Evolutionary conservation across 1,140 invertebrate genomes (phyloP), one percentile per base, ranked within the genome.

Genomic region (Cydia pomonella): DNA sequence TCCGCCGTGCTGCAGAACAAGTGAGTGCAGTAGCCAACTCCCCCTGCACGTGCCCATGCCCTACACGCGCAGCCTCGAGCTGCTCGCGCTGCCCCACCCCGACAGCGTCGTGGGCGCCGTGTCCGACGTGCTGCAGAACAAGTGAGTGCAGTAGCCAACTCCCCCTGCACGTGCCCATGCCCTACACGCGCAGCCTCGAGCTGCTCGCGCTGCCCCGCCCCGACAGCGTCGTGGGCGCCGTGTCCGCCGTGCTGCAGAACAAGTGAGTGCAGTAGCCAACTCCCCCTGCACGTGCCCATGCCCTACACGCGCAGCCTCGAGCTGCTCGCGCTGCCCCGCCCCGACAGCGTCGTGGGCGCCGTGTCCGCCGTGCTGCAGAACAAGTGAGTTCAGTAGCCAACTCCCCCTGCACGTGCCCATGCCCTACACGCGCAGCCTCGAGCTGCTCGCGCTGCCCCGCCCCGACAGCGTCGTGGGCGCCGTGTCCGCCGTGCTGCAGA

Each of bases 61-160:
- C 9, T 99, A 99, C 91, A 94, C 98, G 0, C 97, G 97, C 90
- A 93, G 94, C 23, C 93, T 99, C 25, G 99, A 99, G 95, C 84
- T 88, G 1, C 94, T 94, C 29, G 96, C 98, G 12, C 88, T 99
- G 66, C 99, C 99, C 63, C 95, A 95, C 80, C 88, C 95, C 0
- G 84, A 93, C 13, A 95, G 97, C 86, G 93, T 97, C 16, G 94
- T 95, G 0, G 88, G 93, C 25, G 95, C 95, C 29, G 95, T 95
- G 2, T 95, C 95, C 64, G 96, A 95, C 93, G 89, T 97, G 72
- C 90, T 97, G 7, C 82, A 80, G 33, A 87, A 86, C 84, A 84
- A 76, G 87, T 87, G n/a, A 72, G 79, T 77, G 12, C 29, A 59
- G 53, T 23, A 9, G 99, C 38, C 12, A 12, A 1, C 38, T 12